Evolutionary conservation across 2,113 vertebrate genomes (phyloP), one percentile per base, ranked within the genome.

Genomic region (Nyctibius bracteatus): DNA sequence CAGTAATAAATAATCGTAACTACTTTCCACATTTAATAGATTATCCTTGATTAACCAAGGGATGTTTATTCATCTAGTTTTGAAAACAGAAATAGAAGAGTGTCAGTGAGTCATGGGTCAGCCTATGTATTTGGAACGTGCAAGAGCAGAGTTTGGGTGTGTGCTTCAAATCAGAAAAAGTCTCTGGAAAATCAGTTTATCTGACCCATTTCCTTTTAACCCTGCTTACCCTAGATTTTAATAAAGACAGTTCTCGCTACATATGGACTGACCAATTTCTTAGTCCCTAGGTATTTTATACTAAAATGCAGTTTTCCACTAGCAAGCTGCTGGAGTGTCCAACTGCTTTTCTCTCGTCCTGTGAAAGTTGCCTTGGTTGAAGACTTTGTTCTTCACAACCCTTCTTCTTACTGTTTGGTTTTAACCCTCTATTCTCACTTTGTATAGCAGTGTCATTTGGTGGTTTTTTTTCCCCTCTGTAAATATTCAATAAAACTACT

Each of bases 261-360:
- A 70, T 78, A 81, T 80, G 88, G 44, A 87, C 66, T 59, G 66
- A 74, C 54, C 94, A 96, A 27, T 73, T 96, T 95, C 91, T 96
- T 95, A 67, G 17, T 92, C 63, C 33, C 74, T 79, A 71, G 58
- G 10, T 61, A 61, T 41, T 87, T 81, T 89, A 35, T 21, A 79
- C 43, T 71, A 87, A 89, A 95, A 84, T 61, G 62, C 43, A 47
- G 17, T 65, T 89, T 83, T 86, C 12, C 8, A 86, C 28, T 37
- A 80, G 21, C 31, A 68, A 88, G 39, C 9, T 92, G 51, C 88
- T 94, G 59, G 46, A 72, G 33, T 19, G n/a, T 73, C 31, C 70
- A 82, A 20, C 51, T 93, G 73, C 5, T 83, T 75, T 94, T 52
- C 62, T 78, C 43, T 57, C 17, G 12, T 33, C 17, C 52, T 87